Conservation (phyloP, 2,888 invertebrate genomes). For the Aleiodes alternator region DNA sequence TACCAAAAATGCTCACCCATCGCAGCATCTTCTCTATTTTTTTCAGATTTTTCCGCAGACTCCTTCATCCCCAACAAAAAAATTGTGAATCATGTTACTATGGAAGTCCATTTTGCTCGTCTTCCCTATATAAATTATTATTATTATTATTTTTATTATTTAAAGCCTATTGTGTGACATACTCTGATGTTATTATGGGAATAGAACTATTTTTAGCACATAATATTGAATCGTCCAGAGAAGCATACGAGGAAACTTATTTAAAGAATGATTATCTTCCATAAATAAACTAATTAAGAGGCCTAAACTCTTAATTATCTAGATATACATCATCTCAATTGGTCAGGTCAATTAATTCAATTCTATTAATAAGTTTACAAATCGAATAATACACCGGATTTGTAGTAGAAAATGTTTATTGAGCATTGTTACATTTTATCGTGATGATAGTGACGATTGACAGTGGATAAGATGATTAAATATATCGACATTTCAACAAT, state of each 20-base stretch:
- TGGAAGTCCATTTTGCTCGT: too few species aligned
- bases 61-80: too few species aligned
- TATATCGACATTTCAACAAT: slow-evolving; percentile 42
- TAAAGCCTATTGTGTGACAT: too few species aligned
- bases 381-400: slow-evolving; percentile 24
- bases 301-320: slow-evolving; percentile 9
- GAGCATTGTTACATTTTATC: slow-evolving; percentile 72
- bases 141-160: too few species aligned
- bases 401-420: slow-evolving; percentile 73
- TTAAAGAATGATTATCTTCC: background rate
- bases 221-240: background rate
- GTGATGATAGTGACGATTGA: slow-evolving; percentile 55
- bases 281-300: slow-evolving; percentile 10
- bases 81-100: too few species aligned
- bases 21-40: too few species aligned
- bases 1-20: too few species aligned
- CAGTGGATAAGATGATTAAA: slow-evolving; percentile 50
- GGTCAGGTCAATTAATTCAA: background rate
- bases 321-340: background rate
- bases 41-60: too few species aligned
- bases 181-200: background rate
- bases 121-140: too few species aligned
- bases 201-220: background rate
- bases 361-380: slow-evolving; percentile 26
- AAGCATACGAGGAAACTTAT: background rate